phyloP scores from a whole-genome alignment of 2,797 vertebrate species.

The Poecilia gillii region DNA sequence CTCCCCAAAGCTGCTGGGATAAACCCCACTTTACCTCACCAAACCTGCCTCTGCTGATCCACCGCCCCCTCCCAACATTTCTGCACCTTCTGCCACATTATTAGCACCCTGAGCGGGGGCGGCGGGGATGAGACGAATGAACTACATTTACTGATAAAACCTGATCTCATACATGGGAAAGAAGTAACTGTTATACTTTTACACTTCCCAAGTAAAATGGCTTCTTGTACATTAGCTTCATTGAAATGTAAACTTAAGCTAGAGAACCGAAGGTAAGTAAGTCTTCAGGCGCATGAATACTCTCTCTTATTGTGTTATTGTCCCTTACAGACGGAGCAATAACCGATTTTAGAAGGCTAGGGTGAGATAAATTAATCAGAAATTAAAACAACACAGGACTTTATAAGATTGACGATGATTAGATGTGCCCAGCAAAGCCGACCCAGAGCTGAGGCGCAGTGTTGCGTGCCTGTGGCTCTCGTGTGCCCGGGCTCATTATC shows the following conservation, averaged over 20 bases:
- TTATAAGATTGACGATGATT: constrained; percentile 9
- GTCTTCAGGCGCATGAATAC: not conserved
- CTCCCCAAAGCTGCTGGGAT: constrained; percentile 81
- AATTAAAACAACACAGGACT: constrained; percentile 15
- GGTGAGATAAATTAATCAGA: constrained; percentile 3
- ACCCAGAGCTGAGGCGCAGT: constrained; percentile 14
- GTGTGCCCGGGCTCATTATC: constrained; percentile 37
- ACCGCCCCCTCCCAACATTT: constrained; percentile 51
- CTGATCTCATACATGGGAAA: not conserved
- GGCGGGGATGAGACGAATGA: not conserved
- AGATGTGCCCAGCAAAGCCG: constrained; percentile 23
- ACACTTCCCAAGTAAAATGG: not conserved
- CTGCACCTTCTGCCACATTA: constrained; percentile 72
- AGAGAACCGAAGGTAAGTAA: not conserved
- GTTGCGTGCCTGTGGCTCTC: constrained; percentile 51
- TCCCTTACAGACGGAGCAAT: not conserved
- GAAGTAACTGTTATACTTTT: not conserved
- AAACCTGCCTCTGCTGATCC: constrained; percentile 82
- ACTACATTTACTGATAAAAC: not conserved
- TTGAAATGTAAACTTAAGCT: not conserved
- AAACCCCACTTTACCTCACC: constrained; percentile 86
- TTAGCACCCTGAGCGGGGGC: constrained; percentile 45
- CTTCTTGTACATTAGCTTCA: not conserved
- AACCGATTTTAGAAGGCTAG: not conserved
- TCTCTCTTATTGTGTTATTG: not conserved